Evolutionary conservation across 2,113 vertebrate genomes (phyloP).

Genomic region (Urocynchramus pylzowi): DNA sequence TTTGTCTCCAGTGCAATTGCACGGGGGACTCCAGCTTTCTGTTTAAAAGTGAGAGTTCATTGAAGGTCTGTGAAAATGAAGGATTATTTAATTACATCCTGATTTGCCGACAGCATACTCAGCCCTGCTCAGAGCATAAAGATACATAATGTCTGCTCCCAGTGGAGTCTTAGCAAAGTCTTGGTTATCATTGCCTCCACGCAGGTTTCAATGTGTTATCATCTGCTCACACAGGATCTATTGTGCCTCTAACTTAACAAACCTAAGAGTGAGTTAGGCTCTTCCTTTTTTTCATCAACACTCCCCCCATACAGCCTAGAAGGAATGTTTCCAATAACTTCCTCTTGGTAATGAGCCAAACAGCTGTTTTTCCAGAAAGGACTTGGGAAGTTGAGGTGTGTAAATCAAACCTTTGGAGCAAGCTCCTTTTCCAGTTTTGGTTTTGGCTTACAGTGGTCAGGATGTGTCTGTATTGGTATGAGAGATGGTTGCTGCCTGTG

Average conservation of each 20-base stretch:
- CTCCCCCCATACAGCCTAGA: not conserved
- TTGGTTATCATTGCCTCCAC: not conserved
- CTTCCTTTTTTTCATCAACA: not conserved
- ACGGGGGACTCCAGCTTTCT: not conserved
- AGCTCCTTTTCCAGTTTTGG: not conserved
- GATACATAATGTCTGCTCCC: not conserved
- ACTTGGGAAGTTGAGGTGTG: not conserved
- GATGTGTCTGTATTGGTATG: not conserved
- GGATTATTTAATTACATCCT: slow-evolving; percentile 47
- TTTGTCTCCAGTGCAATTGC: not conserved
- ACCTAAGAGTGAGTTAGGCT: not conserved
- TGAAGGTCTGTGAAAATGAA: not conserved
- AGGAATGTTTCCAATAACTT: slow-evolving; percentile 6
- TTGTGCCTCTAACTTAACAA: not conserved
- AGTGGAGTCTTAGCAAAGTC: not conserved
- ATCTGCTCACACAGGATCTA: not conserved
- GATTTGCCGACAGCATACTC: not conserved
- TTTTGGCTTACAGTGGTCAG: not conserved
- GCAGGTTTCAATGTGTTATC: not conserved
- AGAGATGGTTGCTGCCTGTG: not conserved
- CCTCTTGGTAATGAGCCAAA: not conserved
- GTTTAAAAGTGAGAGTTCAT: not conserved
- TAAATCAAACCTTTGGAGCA: not conserved
- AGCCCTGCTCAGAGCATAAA: not conserved
- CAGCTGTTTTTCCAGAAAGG: slow-evolving; percentile 3